A percentile compares a stretch with the other conserved stretches of the same genome.
Conservation (phyloP, 2,888 invertebrate genomes). For the Philhelius pedissequus region DNA sequence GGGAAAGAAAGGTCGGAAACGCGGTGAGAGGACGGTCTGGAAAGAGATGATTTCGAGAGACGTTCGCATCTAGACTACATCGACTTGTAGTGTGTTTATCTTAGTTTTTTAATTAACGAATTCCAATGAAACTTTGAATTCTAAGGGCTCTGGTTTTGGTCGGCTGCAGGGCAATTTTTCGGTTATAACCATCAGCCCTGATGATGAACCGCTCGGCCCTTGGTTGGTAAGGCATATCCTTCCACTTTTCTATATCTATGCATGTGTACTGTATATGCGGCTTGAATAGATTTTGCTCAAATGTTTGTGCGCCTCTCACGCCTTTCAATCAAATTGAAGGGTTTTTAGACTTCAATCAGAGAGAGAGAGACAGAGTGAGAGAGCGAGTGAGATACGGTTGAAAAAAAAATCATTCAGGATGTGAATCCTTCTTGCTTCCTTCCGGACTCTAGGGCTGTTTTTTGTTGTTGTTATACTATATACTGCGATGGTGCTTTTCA, state of each 20-base stretch:
- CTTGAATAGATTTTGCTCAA: conserved; percentile 9
- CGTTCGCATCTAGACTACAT: neutral
- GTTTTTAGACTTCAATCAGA: neutral
- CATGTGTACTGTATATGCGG: too few relatives aligned
- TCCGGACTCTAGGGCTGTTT: conserved; percentile 36
- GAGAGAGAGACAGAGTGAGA: neutral
- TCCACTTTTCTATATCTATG: neutral
- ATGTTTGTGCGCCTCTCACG: conserved; percentile 46
- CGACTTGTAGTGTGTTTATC: conserved; percentile 59
- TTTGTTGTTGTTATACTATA: neutral
- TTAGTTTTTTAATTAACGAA: conserved; percentile 67
- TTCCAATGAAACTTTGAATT: conserved; percentile 64
- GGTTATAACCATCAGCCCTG: conserved; percentile 2
- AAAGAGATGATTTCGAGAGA: neutral
- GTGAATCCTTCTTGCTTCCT: conserved; percentile 62
- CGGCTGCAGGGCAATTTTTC: conserved; percentile 45
- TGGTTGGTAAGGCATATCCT: neutral
- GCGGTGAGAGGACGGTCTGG: neutral
- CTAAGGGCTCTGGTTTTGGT: conserved; percentile 25
- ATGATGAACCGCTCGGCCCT: neutral
- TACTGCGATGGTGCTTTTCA: neutral
- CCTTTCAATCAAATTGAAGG: conserved; percentile 60
- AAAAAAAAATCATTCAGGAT: conserved; percentile 39
- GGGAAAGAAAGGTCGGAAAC: neutral
- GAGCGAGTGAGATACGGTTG: neutral